Evolutionary conservation across 2,797 vertebrate species (phyloP).

Genomic region (Karalla daura): DNA sequence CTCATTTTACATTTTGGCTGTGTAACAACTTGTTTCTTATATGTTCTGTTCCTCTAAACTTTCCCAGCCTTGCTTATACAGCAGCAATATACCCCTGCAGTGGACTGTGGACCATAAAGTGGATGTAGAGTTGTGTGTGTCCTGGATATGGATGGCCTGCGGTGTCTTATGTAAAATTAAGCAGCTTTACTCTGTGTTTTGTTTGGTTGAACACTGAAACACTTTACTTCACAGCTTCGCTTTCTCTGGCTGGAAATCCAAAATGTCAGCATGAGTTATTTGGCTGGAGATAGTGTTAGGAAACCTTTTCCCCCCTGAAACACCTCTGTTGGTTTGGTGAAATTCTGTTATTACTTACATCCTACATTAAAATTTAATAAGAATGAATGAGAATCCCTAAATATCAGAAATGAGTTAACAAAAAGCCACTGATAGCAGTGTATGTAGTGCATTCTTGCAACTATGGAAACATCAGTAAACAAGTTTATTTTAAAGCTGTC

Average conservation of each 20-base stretch:
- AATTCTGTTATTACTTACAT: constrained; percentile 13
- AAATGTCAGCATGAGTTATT: constrained; percentile 54
- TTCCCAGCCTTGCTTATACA: constrained; percentile 15
- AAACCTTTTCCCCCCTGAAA: constrained; percentile 25
- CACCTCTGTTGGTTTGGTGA: constrained; percentile 16
- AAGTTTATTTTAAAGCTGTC: constrained; percentile 31
- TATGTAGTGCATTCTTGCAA: neutral
- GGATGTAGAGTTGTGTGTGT: constrained; percentile 31
- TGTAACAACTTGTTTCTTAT: constrained; percentile 19
- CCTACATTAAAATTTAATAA: constrained; percentile 18
- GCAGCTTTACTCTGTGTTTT: constrained; percentile 65
- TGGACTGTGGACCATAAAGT: constrained; percentile 13
- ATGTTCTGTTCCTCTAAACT: constrained; percentile 19
- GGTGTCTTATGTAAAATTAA: constrained; percentile 64
- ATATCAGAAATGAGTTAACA: constrained; percentile 12
- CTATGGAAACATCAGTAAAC: constrained; percentile 7
- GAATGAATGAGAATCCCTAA: neutral
- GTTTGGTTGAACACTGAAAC: constrained; percentile 55
- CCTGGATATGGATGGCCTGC: constrained; percentile 44
- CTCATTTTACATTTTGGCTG: constrained; percentile 15
- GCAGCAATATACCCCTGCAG: constrained; percentile 13
- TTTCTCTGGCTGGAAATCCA: constrained; percentile 43
- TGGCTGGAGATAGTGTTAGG: constrained; percentile 14
- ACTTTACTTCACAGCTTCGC: constrained; percentile 43
- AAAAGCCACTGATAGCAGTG: constrained; percentile 1